A percentile compares a stretch with the other conserved stretches of the same genome.
phyloP scores from a whole-genome alignment of 35 echinoderm and acorn worm genomes.

The Heliocidaris tuberculata region DNA sequence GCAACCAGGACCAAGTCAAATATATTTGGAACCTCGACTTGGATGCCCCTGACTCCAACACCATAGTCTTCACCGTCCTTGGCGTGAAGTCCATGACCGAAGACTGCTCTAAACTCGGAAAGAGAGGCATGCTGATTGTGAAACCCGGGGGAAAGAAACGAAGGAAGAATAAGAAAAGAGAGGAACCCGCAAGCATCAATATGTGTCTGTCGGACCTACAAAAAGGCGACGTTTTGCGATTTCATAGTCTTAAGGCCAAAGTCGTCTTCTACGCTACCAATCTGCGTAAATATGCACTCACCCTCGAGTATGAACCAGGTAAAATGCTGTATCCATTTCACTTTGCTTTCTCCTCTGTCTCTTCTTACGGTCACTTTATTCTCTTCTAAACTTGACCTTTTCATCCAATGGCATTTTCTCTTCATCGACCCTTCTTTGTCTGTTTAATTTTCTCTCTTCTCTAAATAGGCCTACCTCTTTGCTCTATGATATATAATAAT shows the following conservation, averaged over 20 bases:
- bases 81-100: not conserved
- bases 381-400: too few relatives aligned
- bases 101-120: not conserved
- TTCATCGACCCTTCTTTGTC: too few relatives aligned
- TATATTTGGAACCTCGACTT: constrained; percentile 29
- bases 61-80: constrained; percentile 22
- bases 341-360: too few relatives aligned
- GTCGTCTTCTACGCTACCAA: constrained; percentile 37
- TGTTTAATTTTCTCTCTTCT: too few relatives aligned
- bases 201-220: not conserved
- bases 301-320: constrained; percentile 29
- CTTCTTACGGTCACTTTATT: too few relatives aligned
- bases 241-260: not conserved
- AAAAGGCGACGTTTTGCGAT: not conserved
- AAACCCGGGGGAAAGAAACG: not conserved
- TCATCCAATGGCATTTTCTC: too few relatives aligned
- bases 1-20: not conserved
- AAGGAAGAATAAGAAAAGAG: not conserved
- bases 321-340: not conserved
- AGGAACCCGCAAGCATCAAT: not conserved
- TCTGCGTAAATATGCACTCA: constrained; percentile 13
- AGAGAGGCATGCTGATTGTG: constrained; percentile 30
- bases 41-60: constrained; percentile 1
- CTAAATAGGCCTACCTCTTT: too few relatives aligned
- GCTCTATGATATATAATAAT: too few relatives aligned